phyloP scores from a whole-genome alignment of 2,888 invertebrate genomes.

The Exephanes ischioxanthus region DNA sequence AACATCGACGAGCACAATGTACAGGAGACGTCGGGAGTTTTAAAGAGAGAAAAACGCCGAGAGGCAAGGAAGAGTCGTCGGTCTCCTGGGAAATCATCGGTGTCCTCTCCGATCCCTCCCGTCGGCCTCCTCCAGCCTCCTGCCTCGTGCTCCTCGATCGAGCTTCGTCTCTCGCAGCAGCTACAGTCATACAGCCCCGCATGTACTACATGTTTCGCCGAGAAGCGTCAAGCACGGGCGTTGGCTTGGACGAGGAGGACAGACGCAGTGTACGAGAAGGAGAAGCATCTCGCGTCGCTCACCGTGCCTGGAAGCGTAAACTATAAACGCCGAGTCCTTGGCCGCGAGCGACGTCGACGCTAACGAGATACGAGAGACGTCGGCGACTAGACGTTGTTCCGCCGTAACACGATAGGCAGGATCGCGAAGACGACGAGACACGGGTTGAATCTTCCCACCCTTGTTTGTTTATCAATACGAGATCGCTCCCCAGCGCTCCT shows the following conservation, averaged over 20 bases:
- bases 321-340: conserved; percentile 46
- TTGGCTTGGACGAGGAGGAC: conserved; percentile 22
- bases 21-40: conserved; percentile 5
- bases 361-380: conserved; percentile 65
- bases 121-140: conserved; percentile 44
- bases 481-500: conserved; percentile 27
- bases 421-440: conserved; percentile 33
- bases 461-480: conserved; percentile 30
- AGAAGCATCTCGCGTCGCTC: conserved; percentile 11
- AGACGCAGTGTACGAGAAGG: conserved; percentile 29
- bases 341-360: conserved; percentile 38
- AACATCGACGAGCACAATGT: neutral
- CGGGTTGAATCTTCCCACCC: neutral
- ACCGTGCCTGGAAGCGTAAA: conserved; percentile 56
- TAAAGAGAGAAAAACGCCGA: conserved; percentile 14
- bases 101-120: conserved; percentile 76
- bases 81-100: conserved; percentile 81
- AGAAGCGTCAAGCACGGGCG: conserved; percentile 48
- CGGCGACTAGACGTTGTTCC: conserved; percentile 58
- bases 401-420: conserved; percentile 56
- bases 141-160: conserved; percentile 24
- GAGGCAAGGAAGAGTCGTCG: conserved; percentile 67
- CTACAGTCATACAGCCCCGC: conserved; percentile 15
- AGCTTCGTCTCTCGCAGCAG: conserved; percentile 24
- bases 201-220: conserved; percentile 35